Base-by-base conservation (phyloP, 2,888 invertebrate species). In the Heliconius ismenius region DNA sequence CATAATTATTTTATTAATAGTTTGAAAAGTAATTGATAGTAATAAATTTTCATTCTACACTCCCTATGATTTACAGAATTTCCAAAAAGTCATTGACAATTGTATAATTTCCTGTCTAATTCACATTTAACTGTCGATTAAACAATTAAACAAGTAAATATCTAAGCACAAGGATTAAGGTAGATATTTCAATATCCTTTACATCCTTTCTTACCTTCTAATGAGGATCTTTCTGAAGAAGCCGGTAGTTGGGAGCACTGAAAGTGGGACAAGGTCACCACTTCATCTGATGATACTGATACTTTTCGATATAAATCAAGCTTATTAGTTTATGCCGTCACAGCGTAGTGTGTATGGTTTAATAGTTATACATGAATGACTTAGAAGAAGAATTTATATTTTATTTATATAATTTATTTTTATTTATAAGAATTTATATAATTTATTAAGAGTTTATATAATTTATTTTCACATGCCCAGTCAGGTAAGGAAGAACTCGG, bases 241-340 rank as follows among this genome's bases (percentile, higher is more conserved):
- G 15, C 13, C 60, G 68, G 39, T 63, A 75, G 68, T 63, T 75
- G 69, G 69, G 28, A 60, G 26, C 69, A 62, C 43, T 49, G 58
- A 60, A 75, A 75, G 43, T 43, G 36, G 75, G 24, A 64, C 75
- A 75, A 75, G 75, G 75, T 43, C 62, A 43, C n/a, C 69, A 75
- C 63, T 75, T 43, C 62, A 69, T 64, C 54, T 32, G 70, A 70
- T 63, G 69, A 58, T 58, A 75, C 75, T 63, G 69, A 58, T 58
- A 75, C 70, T 75, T 70, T 13, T 75, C 70, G 75, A 75, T 69
- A 70, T 36, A 32, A 62, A 75, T 75, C 69, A 54, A 62, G 36
- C 70, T 70, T 49, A 75, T 70, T 75, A 75, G 69, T 58, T 75
- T 68, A 24, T 10, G 21, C 24, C 54, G 60, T 26, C 26, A 36